Evolutionary conservation across 2,113 vertebrate species (phyloP).

Genomic region (Ptyas mucosa): DNA sequence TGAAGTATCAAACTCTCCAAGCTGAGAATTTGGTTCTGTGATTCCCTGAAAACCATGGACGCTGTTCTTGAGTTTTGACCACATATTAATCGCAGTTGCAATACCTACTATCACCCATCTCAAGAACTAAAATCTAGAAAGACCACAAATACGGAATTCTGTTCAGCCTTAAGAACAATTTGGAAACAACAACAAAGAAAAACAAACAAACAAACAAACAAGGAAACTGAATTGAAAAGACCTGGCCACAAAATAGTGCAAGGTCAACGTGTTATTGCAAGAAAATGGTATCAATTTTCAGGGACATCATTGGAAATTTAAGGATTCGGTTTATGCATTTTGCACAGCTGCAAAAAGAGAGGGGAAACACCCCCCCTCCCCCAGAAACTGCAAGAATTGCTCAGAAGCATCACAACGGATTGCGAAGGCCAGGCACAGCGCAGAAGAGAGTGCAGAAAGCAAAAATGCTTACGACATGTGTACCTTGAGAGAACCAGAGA

Average conservation of each 20-base stretch:
- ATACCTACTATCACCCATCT: neutral
- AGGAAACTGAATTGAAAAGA: neutral
- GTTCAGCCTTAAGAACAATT: too few species aligned
- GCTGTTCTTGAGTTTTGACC: neutral
- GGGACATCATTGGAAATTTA: neutral
- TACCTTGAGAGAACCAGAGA: conserved; percentile 73
- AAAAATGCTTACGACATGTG: neutral
- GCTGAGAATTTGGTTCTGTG: neutral
- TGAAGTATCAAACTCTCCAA: too few species aligned
- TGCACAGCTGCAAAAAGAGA: neutral
- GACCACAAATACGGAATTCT: neutral
- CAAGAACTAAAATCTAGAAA: neutral
- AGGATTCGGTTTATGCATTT: neutral
- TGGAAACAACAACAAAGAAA: neutral
- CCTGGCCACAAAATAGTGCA: neutral
- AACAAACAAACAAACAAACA: neutral
- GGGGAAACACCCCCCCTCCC: neutral
- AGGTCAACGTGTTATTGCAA: neutral
- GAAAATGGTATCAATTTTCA: neutral
- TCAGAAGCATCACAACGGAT: neutral
- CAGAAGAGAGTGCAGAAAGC: neutral
- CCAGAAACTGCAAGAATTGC: neutral
- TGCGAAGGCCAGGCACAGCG: neutral
- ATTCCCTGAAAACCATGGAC: neutral
- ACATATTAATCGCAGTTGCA: neutral